These are phyloP conservation scores for Chionodraco myersi DNA, from an alignment of 2,113 vertebrate genomes.

Conservation along the genomic window DNA sequence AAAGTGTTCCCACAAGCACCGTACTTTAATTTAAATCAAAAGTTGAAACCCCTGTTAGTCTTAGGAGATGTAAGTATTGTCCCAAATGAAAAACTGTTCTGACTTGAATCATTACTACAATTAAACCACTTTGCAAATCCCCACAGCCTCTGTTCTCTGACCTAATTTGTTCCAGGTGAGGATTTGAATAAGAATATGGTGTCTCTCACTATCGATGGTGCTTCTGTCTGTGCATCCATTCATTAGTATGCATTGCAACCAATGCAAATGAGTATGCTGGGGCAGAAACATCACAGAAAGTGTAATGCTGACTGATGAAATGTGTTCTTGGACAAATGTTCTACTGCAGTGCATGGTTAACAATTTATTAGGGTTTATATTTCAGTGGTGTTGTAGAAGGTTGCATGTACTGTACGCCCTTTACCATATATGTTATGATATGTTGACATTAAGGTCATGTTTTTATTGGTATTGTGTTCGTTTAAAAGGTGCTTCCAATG, in stretches of 20 bases:
- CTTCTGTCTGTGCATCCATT: not conserved
- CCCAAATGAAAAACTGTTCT: conserved; percentile 24
- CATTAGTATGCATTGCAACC: conserved; percentile 5
- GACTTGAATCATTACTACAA: conserved; percentile 44
- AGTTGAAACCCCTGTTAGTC: not conserved
- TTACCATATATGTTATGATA: not conserved
- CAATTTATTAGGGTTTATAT: not conserved
- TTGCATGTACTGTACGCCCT: not conserved
- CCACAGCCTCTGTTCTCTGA: conserved; percentile 9
- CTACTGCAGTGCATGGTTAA: not conserved
- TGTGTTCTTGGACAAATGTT: not conserved
- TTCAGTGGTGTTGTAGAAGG: not conserved
- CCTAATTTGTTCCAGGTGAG: conserved; percentile 29
- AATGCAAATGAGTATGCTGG: not conserved
- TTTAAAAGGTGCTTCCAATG: not conserved
- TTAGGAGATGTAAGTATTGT: not conserved
- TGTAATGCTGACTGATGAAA: not conserved
- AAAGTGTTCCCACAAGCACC: not conserved
- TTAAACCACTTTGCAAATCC: conserved; percentile 21
- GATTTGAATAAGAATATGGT: conserved; percentile 26
- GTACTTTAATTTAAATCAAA: not conserved
- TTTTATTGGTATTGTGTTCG: not conserved
- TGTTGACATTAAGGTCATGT: not conserved
- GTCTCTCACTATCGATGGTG: not conserved
- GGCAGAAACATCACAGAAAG: not conserved